These are phyloP conservation scores for Rhyacophila brunnea DNA, from an alignment of 1,140 invertebrate genomes.

Conservation along the genomic window DNA sequence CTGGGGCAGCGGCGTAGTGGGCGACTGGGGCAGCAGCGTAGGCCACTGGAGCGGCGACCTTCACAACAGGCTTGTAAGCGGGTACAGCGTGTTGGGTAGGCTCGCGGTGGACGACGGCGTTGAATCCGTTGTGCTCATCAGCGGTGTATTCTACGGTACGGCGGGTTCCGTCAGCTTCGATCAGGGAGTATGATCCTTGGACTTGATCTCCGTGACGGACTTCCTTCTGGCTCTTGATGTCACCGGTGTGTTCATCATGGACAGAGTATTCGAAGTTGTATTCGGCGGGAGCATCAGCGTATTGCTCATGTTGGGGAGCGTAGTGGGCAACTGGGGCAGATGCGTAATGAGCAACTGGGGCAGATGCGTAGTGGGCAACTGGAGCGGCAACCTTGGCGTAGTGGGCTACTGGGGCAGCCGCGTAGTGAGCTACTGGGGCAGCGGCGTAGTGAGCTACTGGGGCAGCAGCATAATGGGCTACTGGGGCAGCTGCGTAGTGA, in stretches of 20 bases:
- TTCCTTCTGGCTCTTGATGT: constrained; percentile 61
- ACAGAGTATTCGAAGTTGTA: constrained; percentile 57
- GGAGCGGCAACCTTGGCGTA: constrained; percentile 22
- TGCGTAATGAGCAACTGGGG: constrained; percentile 35
- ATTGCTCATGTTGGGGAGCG: constrained; percentile 35
- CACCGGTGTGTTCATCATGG: constrained; percentile 56
- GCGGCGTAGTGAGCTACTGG: constrained; percentile 39
- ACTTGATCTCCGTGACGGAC: constrained; percentile 59
- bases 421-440: constrained; percentile 33
- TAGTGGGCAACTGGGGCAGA: constrained; percentile 24
- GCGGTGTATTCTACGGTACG: constrained; percentile 73
- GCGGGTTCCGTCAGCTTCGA: constrained; percentile 65
- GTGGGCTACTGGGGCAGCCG: constrained; percentile 23
- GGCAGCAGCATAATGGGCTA: constrained; percentile 46
- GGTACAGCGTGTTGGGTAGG: constrained; percentile 49
- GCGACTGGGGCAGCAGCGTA: constrained; percentile 36
- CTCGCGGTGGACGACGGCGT: constrained; percentile 63
- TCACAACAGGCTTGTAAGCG: constrained; percentile 41
- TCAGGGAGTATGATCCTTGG: constrained; percentile 58
- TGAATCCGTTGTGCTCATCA: constrained; percentile 69
- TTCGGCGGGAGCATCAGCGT: constrained; percentile 45
- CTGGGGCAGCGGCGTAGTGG: constrained; percentile 37
- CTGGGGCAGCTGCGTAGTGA: constrained; percentile 42
- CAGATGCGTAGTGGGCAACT: constrained; percentile 22
- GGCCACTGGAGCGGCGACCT: constrained; percentile 37